These are phyloP conservation scores for Dynastes hyllus DNA, from an alignment of 2,888 invertebrate species.

Conservation along the genomic window DNA sequence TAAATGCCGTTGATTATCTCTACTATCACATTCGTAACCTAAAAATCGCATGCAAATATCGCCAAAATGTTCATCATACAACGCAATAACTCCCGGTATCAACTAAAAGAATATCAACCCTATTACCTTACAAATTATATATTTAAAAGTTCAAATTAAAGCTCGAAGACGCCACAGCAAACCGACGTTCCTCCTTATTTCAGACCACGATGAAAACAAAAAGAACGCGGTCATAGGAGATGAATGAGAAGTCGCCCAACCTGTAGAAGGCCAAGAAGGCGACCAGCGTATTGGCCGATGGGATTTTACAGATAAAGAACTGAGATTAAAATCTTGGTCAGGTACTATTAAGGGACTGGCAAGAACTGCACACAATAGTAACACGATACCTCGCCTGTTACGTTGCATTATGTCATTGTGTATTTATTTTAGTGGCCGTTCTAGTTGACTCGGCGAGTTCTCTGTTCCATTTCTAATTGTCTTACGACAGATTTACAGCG, in stretches of 20 bases:
- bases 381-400: slow-evolving; percentile 55
- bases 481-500: slow-evolving; percentile 24
- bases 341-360: slow-evolving; percentile 49
- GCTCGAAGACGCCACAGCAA: background rate
- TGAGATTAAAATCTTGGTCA: slow-evolving; percentile 54
- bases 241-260: slow-evolving; percentile 60
- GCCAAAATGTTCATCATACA: too few species aligned
- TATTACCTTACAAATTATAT: background rate
- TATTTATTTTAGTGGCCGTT: slow-evolving; percentile 42
- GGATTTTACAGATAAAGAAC: slow-evolving; percentile 46
- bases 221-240: slow-evolving; percentile 56
- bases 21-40: too few species aligned
- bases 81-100: too few species aligned
- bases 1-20: too few species aligned
- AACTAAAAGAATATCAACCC: too few species aligned
- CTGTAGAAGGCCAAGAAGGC: slow-evolving; percentile 55
- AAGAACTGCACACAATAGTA: slow-evolving; percentile 54
- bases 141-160: too few species aligned
- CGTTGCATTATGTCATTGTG: slow-evolving; percentile 55
- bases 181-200: slow-evolving; percentile 8
- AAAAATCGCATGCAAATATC: too few species aligned
- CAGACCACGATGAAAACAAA: slow-evolving; percentile 54
- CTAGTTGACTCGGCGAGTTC: slow-evolving; percentile 32
- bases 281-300: slow-evolving; percentile 42
- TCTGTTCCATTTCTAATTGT: slow-evolving; percentile 37